Evolutionary conservation across 2,797 vertebrate species (phyloP), one percentile per base, ranked within the genome.

Genomic region (Tachyglossus aculeatus): DNA sequence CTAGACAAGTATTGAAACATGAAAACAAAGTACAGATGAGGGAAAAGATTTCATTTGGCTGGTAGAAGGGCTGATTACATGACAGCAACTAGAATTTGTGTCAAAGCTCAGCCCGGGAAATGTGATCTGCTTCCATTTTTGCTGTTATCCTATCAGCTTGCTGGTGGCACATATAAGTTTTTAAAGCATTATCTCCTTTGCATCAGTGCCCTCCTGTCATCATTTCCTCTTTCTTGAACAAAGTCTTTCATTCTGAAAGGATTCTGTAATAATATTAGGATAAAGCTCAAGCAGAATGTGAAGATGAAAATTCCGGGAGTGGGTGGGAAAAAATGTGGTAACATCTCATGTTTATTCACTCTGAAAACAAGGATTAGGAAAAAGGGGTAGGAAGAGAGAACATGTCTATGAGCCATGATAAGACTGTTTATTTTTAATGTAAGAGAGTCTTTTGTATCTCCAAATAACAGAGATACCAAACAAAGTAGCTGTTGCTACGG

Each of bases 261-360:
- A 62, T 85, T 64, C 45, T 67, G 16, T 74, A 27, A 50, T 78
- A 75, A 24, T 48, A 71, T 22, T 73, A 45, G 33, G 65, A 75
- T 24, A 74, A 72, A n/a, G 7, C 6, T 54, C n/a, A n/a, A n/a
- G n/a, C n/a, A n/a, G n/a, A n/a, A n/a, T n/a, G n/a, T n/a, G n/a
- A n/a, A n/a, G n/a, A n/a, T n/a, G n/a, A n/a, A n/a, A n/a, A n/a
- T n/a, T n/a, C n/a, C n/a, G n/a, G n/a, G n/a, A n/a, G n/a, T n/a
- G n/a, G n/a, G n/a, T n/a, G n/a, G n/a, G n/a, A n/a, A n/a, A n/a
- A n/a, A n/a, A n/a, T 6, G 39, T 45, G 27, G 61, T 16, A 33
- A 64, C 59, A 64, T 81, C 78, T 80, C 2, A 24, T 86, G 57
- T 74, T 58, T 87, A 77, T 79, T 88, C 84, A 63, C 74, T 72